Conservation (phyloP, 1,140 invertebrate genomes). For the Cydia splendana region DNA sequence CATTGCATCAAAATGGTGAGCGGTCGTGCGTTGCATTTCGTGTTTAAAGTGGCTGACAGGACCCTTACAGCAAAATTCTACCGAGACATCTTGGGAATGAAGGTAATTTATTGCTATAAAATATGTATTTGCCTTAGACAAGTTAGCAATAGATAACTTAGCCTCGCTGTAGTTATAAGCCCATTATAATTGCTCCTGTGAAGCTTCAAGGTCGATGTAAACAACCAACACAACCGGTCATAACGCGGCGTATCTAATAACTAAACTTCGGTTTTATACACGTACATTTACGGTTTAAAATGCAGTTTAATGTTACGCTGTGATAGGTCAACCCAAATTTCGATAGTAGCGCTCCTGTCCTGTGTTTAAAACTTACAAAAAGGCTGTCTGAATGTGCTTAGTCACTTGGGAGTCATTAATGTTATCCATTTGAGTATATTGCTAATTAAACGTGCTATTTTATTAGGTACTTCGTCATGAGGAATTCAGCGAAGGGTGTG, state of each 20-base stretch:
- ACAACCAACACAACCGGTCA: constrained; percentile 23
- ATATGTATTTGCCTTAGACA: constrained; percentile 20
- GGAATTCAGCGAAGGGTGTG: constrained; percentile 97
- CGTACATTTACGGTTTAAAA: neutral
- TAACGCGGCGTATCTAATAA: constrained; percentile 34
- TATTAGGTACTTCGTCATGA: constrained; percentile 95
- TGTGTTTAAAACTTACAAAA: neutral
- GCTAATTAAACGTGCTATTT: constrained; percentile 36
- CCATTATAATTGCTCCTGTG: neutral
- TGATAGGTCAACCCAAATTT: neutral
- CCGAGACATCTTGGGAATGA: constrained; percentile 94
- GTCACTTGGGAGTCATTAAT: neutral
- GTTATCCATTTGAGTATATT: neutral
- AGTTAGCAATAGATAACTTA: neutral
- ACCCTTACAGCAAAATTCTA: constrained; percentile 93
- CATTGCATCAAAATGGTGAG: constrained; percentile 76
- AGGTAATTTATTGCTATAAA: constrained; percentile 82
- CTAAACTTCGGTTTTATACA: neutral
- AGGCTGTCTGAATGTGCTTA: neutral
- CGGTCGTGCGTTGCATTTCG: constrained; percentile 94
- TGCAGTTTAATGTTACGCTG: neutral
- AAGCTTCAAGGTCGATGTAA: constrained; percentile 9
- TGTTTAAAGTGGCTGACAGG: constrained; percentile 96
- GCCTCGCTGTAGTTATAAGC: neutral
- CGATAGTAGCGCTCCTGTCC: neutral